These are phyloP conservation scores for Petrocephalus schoutedeni DNA, from an alignment of 2,797 vertebrate species.

Conservation along the genomic window DNA sequence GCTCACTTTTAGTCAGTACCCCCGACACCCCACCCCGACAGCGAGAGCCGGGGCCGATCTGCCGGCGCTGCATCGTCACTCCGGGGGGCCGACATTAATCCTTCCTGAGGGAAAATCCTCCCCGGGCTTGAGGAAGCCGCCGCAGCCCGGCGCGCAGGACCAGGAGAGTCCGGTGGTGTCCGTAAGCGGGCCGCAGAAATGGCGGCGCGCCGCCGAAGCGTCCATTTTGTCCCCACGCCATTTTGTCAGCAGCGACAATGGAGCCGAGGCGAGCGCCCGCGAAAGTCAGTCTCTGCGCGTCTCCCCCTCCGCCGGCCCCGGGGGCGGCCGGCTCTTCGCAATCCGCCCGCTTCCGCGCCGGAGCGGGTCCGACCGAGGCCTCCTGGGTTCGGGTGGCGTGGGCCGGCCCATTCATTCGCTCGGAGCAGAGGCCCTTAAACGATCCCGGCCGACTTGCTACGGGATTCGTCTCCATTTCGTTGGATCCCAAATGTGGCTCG, in stretches of 20 bases:
- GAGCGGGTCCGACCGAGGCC: background rate
- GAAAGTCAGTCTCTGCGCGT: background rate
- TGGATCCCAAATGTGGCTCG: background rate
- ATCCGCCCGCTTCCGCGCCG: background rate
- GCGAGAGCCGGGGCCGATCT: background rate
- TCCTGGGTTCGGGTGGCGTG: background rate
- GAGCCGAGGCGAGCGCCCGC: background rate
- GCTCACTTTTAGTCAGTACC: background rate
- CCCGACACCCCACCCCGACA: background rate
- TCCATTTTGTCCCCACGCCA: constrained; percentile 28
- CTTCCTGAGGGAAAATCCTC: background rate
- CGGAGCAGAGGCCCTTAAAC: background rate
- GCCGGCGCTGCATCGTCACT: background rate
- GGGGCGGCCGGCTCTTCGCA: too few species aligned
- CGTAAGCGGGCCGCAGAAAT: background rate
- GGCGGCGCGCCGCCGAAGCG: background rate
- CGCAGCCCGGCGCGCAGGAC: background rate
- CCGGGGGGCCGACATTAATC: background rate
- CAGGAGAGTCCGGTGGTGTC: background rate
- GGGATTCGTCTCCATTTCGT: background rate
- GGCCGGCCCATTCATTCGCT: background rate
- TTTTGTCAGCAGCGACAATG: constrained; percentile 22
- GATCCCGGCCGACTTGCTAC: background rate
- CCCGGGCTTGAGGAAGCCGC: background rate
- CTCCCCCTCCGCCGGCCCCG: too few species aligned